Evolutionary conservation across 2,113 vertebrate genomes (phyloP).

Genomic region (Boleophthalmus pectinirostris): DNA sequence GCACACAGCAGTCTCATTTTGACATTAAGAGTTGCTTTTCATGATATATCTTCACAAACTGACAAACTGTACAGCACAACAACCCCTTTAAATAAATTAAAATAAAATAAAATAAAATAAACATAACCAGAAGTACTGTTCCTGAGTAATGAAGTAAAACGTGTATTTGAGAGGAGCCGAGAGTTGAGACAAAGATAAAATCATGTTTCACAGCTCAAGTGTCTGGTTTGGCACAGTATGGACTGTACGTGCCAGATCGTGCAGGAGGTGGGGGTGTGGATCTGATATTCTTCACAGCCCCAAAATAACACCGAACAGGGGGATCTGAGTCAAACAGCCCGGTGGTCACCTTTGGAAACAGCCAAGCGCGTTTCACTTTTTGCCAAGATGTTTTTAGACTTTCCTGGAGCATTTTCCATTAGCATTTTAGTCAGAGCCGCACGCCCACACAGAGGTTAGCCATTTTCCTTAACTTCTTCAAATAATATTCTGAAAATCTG

Average conservation of each 20-base stretch:
- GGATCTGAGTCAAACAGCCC: neutral
- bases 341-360: neutral
- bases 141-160: neutral
- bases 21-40: no score
- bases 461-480: neutral
- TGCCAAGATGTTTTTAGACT: constrained; percentile 11
- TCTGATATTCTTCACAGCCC: constrained; percentile 18
- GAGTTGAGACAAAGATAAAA: constrained; percentile 12
- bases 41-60: no score
- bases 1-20: no score
- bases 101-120: no score
- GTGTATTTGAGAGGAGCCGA: neutral
- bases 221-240: constrained; percentile 3
- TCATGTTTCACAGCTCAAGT: constrained; percentile 7
- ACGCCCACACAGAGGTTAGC: neutral
- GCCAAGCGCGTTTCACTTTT: neutral
- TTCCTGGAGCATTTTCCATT: neutral
- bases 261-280: neutral
- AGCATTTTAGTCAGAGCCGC: neutral
- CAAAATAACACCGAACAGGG: constrained; percentile 5
- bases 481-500: neutral
- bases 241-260: neutral
- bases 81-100: no score
- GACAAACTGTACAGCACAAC: no score
- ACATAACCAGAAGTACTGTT: neutral